phyloP scores from a whole-genome alignment of 1,140 invertebrate genomes.

The Zeugodacus cucurbitae region DNA sequence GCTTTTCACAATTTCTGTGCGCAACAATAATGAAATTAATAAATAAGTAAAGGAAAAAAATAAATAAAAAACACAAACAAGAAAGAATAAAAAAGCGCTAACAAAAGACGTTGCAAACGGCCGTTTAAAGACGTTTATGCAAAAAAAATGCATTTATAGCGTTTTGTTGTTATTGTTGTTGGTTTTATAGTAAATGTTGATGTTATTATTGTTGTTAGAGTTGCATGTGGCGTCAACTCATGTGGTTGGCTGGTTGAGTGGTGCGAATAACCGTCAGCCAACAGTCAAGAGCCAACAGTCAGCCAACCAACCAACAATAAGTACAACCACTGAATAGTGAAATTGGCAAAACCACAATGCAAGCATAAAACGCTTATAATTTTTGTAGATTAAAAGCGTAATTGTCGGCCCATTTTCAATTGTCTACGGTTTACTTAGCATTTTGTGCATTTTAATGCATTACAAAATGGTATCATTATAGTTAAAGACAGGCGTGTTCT shows the following conservation, averaged over 20 bases:
- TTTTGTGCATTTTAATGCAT: neutral
- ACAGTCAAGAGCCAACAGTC: neutral
- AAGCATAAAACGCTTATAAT: conserved; percentile 18
- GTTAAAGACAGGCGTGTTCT: too few relatives aligned
- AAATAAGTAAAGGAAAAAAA: neutral
- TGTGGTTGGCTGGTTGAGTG: conserved; percentile 31
- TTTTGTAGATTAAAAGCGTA: conserved; percentile 32
- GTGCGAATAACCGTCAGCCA: neutral
- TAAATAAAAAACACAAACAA: neutral
- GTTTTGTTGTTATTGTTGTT: neutral
- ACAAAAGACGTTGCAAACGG: neutral
- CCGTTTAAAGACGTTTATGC: neutral
- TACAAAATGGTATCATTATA: neutral
- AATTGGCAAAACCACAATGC: conserved; percentile 30
- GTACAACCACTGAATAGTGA: conserved; percentile 6
- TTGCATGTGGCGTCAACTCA: neutral
- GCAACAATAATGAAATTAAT: conserved; percentile 24
- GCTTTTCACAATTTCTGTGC: conserved; percentile 27
- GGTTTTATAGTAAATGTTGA: neutral
- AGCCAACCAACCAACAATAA: conserved; percentile 25
- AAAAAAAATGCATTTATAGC: conserved; percentile 7
- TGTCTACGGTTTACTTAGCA: conserved; percentile 23
- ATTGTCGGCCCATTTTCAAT: conserved; percentile 24
- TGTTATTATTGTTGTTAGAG: neutral
- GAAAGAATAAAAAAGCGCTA: neutral